Conservation (phyloP, 2,888 invertebrate genomes). For the Papilio elwesi region DNA sequence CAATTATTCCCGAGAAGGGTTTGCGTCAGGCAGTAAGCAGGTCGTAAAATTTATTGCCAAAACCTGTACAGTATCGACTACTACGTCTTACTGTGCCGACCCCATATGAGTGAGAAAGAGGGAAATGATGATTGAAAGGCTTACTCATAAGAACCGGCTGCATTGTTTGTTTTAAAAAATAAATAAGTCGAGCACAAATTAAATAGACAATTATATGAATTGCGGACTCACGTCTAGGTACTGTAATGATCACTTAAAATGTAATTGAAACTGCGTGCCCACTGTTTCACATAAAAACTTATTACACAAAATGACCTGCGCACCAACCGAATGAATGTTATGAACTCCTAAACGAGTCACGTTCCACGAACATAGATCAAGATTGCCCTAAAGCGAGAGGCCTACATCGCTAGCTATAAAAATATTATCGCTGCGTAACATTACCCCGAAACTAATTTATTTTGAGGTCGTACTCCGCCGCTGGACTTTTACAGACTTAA, state of each 20-base stretch:
- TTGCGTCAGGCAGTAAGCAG: no score
- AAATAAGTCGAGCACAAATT: no score
- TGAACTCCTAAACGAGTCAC: slow-evolving; percentile 32
- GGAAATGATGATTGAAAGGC: no score
- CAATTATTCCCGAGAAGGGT: no score
- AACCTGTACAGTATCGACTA: no score
- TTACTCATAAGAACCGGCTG: no score
- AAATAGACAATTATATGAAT: background rate
- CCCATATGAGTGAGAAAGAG: no score
- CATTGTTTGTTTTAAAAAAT: background rate
- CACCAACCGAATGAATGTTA: background rate
- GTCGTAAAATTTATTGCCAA: no score
- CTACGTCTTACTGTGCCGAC: no score
- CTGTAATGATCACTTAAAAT: background rate
- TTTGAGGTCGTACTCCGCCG: slow-evolving; percentile 34
- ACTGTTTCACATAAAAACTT: background rate
- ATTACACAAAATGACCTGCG: background rate
- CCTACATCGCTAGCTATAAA: slow-evolving; percentile 23
- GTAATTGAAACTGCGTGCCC: slow-evolving; percentile 7
- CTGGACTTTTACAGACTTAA: slow-evolving; percentile 38
- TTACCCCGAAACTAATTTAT: slow-evolving; percentile 38
- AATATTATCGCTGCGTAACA: slow-evolving; percentile 34
- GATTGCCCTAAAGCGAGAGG: slow-evolving; percentile 22
- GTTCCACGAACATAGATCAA: slow-evolving; percentile 27
- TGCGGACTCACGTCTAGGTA: background rate